Base-by-base conservation (phyloP, 1,140 invertebrate genomes). In the Megalopta genalis region DNA sequence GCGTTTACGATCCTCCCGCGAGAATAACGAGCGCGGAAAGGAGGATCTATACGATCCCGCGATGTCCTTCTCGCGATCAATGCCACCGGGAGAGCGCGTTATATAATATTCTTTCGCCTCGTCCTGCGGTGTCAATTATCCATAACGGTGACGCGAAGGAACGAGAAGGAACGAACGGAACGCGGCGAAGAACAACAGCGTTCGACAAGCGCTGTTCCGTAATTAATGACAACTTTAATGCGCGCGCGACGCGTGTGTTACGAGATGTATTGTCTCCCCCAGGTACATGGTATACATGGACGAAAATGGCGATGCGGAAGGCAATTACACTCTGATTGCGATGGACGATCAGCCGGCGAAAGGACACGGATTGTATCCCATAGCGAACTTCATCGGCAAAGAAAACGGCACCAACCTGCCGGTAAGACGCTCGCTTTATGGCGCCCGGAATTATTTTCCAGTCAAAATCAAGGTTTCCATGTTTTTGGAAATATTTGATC, bases 201-300 rank as follows among this genome's bases (percentile, higher is more conserved):
- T 16, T 49, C 14, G n/a, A n/a, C 27, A 42, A 6, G 75, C 52
- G 16, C 2, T 32, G 23, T 54, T 25, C 59, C 46, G 76, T 59
- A 54, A 77, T 77, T 77, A 54, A 72, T 59, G 76, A 64, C 21
- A 25, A 27, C 46, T 54, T 71, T 77, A 62, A 70, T 62, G 32
- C 65, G n/a, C 52, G 16, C 10, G 1, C 66, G 42, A 42, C n/a
- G 39, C 42, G 16, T 39, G 16, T 39, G 62, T 62, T 63, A 72
- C 46, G 64, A 46, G 66, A 46, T 39, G 54, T 46, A 59, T 71
- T 67, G 57, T 62, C 68, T 81, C 32, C 8, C 57, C 2, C 74
- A 97, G 96, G 52, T 98, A 98, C 91, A 95, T 96, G 92, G 96
- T 98, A 4, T 96, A 97, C 84, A 98, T 99, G 94, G 98, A 99